Conservation (phyloP, 2,113 vertebrate species). For the Varanus komodoensis region DNA sequence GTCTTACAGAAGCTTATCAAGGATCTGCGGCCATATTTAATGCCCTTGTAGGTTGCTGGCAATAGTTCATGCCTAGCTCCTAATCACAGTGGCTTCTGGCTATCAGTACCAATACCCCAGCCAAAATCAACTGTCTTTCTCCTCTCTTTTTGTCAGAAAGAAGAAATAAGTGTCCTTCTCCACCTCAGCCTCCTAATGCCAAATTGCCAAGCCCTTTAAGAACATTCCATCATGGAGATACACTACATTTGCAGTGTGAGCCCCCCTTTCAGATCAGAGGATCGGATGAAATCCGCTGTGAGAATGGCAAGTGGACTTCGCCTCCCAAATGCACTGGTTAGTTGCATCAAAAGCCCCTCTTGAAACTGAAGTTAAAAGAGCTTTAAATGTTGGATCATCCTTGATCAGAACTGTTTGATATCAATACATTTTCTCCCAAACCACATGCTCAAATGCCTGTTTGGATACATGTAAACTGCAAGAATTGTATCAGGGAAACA, state of each 20-base stretch:
- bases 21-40: too few species aligned
- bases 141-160: slow-evolving; percentile 21
- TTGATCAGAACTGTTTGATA: not conserved
- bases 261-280: slow-evolving; percentile 60
- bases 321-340: slow-evolving; percentile 75
- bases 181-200: slow-evolving; percentile 68
- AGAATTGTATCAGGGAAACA: not conserved
- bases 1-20: too few species aligned
- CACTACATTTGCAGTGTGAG: slow-evolving; percentile 64
- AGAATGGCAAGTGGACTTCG: slow-evolving; percentile 77
- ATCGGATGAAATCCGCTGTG: slow-evolving; percentile 73
- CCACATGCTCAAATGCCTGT: not conserved
- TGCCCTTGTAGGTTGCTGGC: too few species aligned
- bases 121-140: not conserved
- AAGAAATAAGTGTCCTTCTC: slow-evolving; percentile 77
- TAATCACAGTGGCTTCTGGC: too few species aligned
- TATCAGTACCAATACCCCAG: too few species aligned
- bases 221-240: slow-evolving; percentile 66
- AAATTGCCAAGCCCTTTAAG: slow-evolving; percentile 5
- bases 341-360: slow-evolving; percentile 30
- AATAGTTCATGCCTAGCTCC: too few species aligned
- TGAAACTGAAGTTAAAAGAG: not conserved
- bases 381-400: not conserved
- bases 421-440: not conserved
- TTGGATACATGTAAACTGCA: not conserved